Percentiles rank a stretch among this genome's conserved stretches.
Conservation (phyloP, 2,113 vertebrate species). For the Carollia perspicillata region DNA sequence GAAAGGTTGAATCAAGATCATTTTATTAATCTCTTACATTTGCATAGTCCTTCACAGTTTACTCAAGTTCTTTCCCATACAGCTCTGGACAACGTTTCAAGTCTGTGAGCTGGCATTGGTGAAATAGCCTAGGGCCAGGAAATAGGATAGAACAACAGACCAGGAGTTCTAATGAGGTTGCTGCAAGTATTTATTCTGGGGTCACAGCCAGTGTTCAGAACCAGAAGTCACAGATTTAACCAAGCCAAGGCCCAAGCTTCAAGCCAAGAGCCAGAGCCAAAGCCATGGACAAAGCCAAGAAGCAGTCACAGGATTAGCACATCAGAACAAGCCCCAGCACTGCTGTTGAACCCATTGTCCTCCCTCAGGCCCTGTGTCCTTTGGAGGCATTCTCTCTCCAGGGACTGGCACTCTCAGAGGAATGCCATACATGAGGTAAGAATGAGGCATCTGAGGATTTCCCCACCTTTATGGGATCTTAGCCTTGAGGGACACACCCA, state of each 20-base stretch:
- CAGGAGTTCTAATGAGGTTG: conserved; percentile 68
- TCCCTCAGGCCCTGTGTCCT: conserved; percentile 23
- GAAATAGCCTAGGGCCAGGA: conserved; percentile 54
- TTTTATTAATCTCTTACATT: not conserved
- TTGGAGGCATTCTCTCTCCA: conserved; percentile 12
- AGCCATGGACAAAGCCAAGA: conserved; percentile 62
- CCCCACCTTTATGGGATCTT: not conserved
- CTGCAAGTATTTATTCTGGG: conserved; percentile 68
- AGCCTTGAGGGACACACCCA: not conserved
- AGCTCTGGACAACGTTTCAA: conserved; percentile 36
- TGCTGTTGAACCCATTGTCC: conserved; percentile 39
- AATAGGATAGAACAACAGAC: conserved; percentile 59
- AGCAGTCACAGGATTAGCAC: conserved; percentile 67
- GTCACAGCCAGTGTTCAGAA: conserved; percentile 68
- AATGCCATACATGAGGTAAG: not conserved
- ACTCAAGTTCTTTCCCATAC: conserved; percentile 33
- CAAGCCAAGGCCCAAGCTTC: conserved; percentile 55
- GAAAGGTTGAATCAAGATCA: conserved; percentile 1
- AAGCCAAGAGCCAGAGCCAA: conserved; percentile 63
- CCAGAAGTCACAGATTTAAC: conserved; percentile 74
- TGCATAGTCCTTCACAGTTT: not conserved
- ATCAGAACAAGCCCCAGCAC: conserved; percentile 55
- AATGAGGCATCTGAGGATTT: not conserved
- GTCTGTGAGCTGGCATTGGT: conserved; percentile 40
- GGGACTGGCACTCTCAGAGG: not conserved